Evolutionary conservation across 2,797 vertebrate species (phyloP).

Genomic region (Rhinophrynus dorsalis): DNA sequence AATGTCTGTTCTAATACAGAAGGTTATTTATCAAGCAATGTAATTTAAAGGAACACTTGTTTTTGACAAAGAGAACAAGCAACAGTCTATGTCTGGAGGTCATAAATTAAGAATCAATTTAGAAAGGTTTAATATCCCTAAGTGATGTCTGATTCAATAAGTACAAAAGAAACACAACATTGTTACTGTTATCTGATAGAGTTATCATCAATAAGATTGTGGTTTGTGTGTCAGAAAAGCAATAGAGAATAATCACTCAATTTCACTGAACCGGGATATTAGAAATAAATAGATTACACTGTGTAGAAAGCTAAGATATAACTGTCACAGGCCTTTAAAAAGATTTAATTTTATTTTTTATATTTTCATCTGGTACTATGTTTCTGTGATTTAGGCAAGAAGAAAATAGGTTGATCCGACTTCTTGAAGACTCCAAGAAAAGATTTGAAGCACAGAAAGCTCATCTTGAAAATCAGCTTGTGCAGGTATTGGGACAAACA

Average conservation of each 20-base stretch:
- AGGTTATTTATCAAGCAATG: neutral
- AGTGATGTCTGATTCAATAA: conserved; percentile 11
- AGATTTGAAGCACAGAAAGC: conserved; percentile 31
- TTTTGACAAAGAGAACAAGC: neutral
- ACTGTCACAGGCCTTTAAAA: too few species aligned
- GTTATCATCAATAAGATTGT: neutral
- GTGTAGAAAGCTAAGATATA: too few species aligned
- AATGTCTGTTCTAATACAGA: neutral
- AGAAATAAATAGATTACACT: too few species aligned
- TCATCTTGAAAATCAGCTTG: conserved; percentile 42
- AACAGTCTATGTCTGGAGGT: neutral
- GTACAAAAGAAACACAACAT: neutral
- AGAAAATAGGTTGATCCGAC: conserved; percentile 12
- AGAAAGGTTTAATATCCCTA: neutral
- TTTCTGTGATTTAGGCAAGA: conserved; percentile 29
- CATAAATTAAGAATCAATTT: neutral
- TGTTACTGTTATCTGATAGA: conserved; percentile 6
- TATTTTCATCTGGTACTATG: neutral
- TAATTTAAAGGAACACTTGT: neutral
- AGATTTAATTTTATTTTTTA: too few species aligned
- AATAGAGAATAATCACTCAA: neutral
- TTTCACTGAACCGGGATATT: neutral
- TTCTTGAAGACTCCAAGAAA: conserved; percentile 39
- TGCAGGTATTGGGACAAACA: conserved; percentile 30
- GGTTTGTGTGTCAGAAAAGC: neutral